Base-by-base conservation (phyloP, 1,140 invertebrate species). In the Brachionus koreanus region DNA sequence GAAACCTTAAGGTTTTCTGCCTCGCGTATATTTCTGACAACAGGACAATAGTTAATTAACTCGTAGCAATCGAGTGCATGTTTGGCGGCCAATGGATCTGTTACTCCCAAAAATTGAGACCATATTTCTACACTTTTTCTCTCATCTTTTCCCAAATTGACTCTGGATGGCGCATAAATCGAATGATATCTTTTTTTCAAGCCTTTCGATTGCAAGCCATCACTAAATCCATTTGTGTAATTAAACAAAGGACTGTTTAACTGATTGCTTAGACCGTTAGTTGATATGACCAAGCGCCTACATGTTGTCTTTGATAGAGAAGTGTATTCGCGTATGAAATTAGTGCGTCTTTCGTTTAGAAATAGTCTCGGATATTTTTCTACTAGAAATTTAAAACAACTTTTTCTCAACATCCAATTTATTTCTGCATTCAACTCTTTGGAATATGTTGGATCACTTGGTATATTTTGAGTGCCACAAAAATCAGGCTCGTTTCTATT, bases 41-140 rank as follows among this genome's bases (percentile, higher is more conserved):
- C 63, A 33, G 63, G 63, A 65, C 63, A 33, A 25, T 65, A 65
- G 7, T 65, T 65, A 2, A 65, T 65, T 25, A 65, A n/a, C 29
- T 65, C 63, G 25, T 65, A 65, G n/a, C 29, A 65, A 4, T 65
- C 33, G 7, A 33, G 3, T 12, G 63, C 63, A 12, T 65, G 63
- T 23, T 65, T 65, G 3, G 63, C 63, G 3, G 63, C 63, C 33
- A 65, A 33, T 37, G 63, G 63, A 16, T 65, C 63, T 37, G 63
- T 65, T 29, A 65, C 63, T 37, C 63, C 63, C 29, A 65, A 65
- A 65, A 65, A 65, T 65, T 65, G 63, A 10, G 63, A 65, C 63
- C 63, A 65, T 13, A 65, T 65, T 33, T 65, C 63, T 6, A 65
- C 63, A 65, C 63, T 65, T 65, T 65, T 65, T 12, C 63, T 12